Percentiles rank a stretch among this genome's conserved stretches.
Evolutionary conservation across 2,113 vertebrate genomes (phyloP).

Genomic region (Origma solitaria): DNA sequence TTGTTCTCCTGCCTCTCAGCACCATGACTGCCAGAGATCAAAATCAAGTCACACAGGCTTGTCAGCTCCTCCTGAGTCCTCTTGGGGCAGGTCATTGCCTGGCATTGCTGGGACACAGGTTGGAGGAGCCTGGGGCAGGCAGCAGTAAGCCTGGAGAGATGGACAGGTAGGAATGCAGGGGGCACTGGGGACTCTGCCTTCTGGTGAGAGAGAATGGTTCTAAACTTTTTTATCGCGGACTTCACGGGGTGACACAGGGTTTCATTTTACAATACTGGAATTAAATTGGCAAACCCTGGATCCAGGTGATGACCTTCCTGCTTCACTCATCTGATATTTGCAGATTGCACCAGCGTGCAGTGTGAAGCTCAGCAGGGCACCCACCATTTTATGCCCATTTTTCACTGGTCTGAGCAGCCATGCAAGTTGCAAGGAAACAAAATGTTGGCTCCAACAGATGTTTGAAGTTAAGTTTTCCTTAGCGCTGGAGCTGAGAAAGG

Average conservation of each 20-base stretch:
- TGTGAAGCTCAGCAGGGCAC: background rate
- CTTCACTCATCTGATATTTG: background rate
- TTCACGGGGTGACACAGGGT: background rate
- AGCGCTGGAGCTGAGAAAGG: background rate
- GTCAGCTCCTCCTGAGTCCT: background rate
- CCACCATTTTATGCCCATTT: background rate
- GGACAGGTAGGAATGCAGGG: background rate
- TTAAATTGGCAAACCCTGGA: rapidly evolving
- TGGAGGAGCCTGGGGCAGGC: background rate
- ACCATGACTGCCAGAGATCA: background rate
- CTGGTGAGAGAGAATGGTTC: background rate
- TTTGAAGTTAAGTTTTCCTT: background rate
- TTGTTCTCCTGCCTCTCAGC: background rate
- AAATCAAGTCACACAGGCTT: background rate
- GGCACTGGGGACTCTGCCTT: rapidly evolving
- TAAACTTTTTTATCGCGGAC: background rate
- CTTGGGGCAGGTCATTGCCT: background rate
- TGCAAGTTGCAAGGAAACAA: background rate
- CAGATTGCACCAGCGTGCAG: background rate
- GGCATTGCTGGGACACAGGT: background rate
- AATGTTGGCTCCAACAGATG: background rate
- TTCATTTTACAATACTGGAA: background rate
- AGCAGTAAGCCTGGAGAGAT: background rate
- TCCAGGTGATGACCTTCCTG: background rate
- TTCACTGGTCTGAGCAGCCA: background rate